These are phyloP conservation scores for Xanthia icteritia DNA, from an alignment of 2,888 invertebrate species.

Conservation along the genomic window DNA sequence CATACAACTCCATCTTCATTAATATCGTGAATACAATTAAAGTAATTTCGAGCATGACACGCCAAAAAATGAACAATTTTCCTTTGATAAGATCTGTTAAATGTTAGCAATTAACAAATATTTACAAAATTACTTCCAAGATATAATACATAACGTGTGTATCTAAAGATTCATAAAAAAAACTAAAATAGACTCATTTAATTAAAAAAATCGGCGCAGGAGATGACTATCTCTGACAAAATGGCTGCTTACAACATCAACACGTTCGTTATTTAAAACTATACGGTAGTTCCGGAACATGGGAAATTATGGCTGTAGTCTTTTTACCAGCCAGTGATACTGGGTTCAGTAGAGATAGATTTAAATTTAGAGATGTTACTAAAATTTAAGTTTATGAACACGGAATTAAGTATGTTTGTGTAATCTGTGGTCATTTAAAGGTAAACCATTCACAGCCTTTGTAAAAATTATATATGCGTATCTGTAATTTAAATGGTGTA, in stretches of 20 bases:
- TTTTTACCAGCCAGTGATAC: conserved; percentile 3
- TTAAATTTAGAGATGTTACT: neutral
- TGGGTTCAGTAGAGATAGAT: conserved; percentile 22
- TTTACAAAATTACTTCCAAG: conserved; percentile 23
- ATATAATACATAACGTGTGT: neutral
- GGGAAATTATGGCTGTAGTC: conserved; percentile 28
- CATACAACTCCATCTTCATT: neutral
- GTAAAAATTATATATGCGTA: too few species aligned
- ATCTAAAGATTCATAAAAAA: conserved; percentile 35
- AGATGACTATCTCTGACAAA: conserved; percentile 55
- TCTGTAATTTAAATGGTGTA: too few species aligned
- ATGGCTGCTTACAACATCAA: conserved; percentile 51
- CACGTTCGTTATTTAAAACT: conserved; percentile 46
- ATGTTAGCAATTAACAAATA: conserved; percentile 16
- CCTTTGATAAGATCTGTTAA: conserved; percentile 30
- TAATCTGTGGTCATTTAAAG: neutral
- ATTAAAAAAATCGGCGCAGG: conserved; percentile 36
- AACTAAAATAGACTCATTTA: conserved; percentile 34
- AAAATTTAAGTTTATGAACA: neutral
- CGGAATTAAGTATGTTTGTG: neutral
- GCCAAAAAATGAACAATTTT: conserved; percentile 29
- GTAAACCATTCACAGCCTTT: neutral
- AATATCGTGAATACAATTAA: neutral
- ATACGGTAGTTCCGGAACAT: conserved; percentile 30
- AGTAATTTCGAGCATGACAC: conserved; percentile 12